phyloP scores from a whole-genome alignment of 1,140 invertebrate species.

The Stratiolaelaps scimitus region DNA sequence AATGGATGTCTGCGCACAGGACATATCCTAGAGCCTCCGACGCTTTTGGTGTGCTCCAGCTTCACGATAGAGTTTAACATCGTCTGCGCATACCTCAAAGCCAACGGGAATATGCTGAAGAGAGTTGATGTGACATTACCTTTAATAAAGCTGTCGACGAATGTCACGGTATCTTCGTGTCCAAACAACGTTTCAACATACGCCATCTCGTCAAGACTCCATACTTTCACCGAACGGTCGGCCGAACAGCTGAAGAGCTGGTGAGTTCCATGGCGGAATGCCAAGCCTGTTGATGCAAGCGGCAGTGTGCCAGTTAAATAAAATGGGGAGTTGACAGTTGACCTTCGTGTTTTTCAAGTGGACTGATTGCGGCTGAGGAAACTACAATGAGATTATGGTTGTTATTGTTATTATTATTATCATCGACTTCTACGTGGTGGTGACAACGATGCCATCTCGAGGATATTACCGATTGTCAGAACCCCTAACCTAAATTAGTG shows the following conservation, averaged over 20 bases:
- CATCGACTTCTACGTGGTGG: too few relatives aligned
- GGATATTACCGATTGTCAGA: too few relatives aligned
- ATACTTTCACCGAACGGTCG: constrained; percentile 72
- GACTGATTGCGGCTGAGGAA: constrained; percentile 25
- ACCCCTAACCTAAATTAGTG: too few relatives aligned
- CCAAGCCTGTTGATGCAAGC: constrained; percentile 48
- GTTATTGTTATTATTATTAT: too few relatives aligned
- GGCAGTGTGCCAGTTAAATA: constrained; percentile 46
- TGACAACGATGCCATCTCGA: too few relatives aligned
- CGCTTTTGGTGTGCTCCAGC: too few relatives aligned
- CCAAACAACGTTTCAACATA: constrained; percentile 92
- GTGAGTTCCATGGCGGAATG: constrained; percentile 73
- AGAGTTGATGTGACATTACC: not conserved
- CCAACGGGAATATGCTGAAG: not conserved
- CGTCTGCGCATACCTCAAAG: too few relatives aligned
- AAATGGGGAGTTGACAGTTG: not conserved
- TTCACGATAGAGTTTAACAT: too few relatives aligned
- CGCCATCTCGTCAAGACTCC: constrained; percentile 86
- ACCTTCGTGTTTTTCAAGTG: too few relatives aligned
- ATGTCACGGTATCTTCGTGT: constrained; percentile 68
- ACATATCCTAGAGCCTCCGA: too few relatives aligned
- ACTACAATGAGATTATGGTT: constrained; percentile 23
- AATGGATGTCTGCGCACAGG: too few relatives aligned
- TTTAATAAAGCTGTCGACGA: constrained; percentile 57
- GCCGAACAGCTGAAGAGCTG: constrained; percentile 66